A percentile compares a stretch with the other conserved stretches of the same genome.
Evolutionary conservation across 1,140 invertebrate species (phyloP).

Genomic region (Pentalonia nigronervosa): DNA sequence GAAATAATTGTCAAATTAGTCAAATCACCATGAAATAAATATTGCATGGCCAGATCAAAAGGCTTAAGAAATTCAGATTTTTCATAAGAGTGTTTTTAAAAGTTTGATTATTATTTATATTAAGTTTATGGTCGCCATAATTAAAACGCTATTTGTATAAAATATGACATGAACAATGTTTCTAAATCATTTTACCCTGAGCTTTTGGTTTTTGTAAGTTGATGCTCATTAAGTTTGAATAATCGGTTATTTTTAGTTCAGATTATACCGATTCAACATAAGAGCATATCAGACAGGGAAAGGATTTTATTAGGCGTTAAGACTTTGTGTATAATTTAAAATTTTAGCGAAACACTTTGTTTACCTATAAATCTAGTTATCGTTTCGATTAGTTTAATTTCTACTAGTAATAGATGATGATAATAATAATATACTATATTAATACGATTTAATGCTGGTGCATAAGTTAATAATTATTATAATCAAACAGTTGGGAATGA

Average conservation of each 20-base stretch:
- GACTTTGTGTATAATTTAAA: too few species aligned
- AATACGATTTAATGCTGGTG: background rate
- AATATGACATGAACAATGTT: too few species aligned
- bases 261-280: too few species aligned
- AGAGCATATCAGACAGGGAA: too few species aligned
- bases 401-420: background rate
- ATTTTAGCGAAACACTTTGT: too few species aligned
- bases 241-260: background rate
- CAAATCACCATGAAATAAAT: too few species aligned
- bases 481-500: background rate
- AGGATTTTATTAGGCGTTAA: too few species aligned
- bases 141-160: background rate
- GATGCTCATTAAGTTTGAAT: background rate
- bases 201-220: too few species aligned
- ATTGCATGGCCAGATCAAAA: background rate
- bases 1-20: background rate
- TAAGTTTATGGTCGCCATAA: background rate
- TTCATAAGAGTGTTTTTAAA: background rate
- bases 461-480: background rate
- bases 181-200: background rate
- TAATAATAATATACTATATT: background rate
- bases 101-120: background rate
- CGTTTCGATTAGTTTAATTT: background rate
- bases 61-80: background rate
- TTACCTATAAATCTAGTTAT: background rate